Evolutionary conservation across 2,113 vertebrate species (phyloP).

Genomic region (Oreocharis arfaki): DNA sequence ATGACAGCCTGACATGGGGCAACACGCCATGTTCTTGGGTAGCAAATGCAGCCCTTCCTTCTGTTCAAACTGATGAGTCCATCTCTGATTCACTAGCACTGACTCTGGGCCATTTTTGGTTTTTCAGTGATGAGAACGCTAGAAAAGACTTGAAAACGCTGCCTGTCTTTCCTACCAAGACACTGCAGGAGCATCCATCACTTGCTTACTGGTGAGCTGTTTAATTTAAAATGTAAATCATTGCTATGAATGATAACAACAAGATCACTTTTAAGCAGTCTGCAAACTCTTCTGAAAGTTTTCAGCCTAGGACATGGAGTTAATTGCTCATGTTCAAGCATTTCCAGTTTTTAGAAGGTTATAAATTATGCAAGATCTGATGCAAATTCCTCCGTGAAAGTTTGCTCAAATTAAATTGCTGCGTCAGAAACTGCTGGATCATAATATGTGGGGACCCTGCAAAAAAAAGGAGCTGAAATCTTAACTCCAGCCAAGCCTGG

Average conservation of each 20-base stretch:
- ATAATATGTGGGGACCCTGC: neutral
- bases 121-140: slow-evolving; percentile 82
- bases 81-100: neutral
- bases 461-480: neutral
- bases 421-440: neutral
- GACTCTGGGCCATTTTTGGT: neutral
- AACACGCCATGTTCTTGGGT: neutral
- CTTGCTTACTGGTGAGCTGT: slow-evolving; percentile 90
- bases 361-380: neutral
- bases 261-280: neutral
- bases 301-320: neutral
- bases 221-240: neutral
- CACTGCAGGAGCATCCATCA: slow-evolving; percentile 92
- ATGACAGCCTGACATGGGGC: neutral
- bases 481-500: neutral
- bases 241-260: neutral
- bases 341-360: slow-evolving; percentile 3
- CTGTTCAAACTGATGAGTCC: neutral
- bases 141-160: slow-evolving; percentile 87
- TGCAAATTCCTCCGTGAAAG: neutral
- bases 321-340: neutral
- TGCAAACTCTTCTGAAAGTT: neutral
- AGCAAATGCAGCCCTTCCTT: neutral
- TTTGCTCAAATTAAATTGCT: neutral
- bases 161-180: slow-evolving; percentile 87